A percentile compares a stretch with the other conserved stretches of the same genome.
phyloP scores from a whole-genome alignment of 2,888 invertebrate genomes.

The Parnassius smintheus region DNA sequence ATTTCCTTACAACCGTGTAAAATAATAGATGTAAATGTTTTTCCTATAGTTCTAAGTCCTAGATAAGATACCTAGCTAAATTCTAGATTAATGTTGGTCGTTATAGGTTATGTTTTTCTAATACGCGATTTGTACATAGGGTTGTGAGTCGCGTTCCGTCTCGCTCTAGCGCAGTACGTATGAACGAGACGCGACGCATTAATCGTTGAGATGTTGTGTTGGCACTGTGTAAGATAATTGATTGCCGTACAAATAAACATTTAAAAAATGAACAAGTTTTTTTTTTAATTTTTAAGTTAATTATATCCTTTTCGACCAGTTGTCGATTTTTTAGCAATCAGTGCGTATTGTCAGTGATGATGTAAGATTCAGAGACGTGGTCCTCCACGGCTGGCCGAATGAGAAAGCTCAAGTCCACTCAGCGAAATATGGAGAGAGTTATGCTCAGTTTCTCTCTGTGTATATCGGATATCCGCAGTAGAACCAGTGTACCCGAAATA shows the following conservation, averaged over 20 bases:
- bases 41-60: constrained; percentile 5
- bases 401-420: no score
- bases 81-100: constrained; percentile 8
- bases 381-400: no score
- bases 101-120: constrained; percentile 19
- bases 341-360: no score
- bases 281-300: background rate
- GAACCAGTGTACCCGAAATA: no score
- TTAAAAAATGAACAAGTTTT: constrained; percentile 4
- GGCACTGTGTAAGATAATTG: constrained; percentile 15
- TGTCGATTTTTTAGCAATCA: no score
- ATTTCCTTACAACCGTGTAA: constrained; percentile 7
- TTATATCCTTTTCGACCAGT: no score
- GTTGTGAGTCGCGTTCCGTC: background rate
- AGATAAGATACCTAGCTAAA: constrained; percentile 5
- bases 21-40: constrained; percentile 14
- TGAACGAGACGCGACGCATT: constrained; percentile 9
- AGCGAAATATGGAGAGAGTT: no score
- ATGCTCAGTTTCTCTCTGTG: no score
- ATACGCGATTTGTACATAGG: constrained; percentile 22
- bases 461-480: no score
- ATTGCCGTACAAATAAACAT: constrained; percentile 26
- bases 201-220: background rate
- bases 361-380: no score
- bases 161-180: constrained; percentile 5